These are phyloP conservation scores for Lordiphosa collinella DNA, from an alignment of 1,140 invertebrate genomes.

Conservation along the genomic window DNA sequence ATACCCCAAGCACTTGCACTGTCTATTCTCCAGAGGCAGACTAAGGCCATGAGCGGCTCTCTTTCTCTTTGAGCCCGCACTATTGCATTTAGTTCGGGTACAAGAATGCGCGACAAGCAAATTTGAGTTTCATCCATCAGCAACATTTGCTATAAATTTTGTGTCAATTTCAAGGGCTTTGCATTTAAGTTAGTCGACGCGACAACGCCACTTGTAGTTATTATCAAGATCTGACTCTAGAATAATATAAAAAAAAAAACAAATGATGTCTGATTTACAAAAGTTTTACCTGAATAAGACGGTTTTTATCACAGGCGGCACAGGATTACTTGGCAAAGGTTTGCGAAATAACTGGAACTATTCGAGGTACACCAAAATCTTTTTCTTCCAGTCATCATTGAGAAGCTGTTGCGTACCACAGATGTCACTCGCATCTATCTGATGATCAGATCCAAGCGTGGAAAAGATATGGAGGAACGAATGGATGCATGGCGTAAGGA, in stretches of 20 bases:
- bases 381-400: not conserved
- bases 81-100: too few species aligned
- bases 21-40: too few species aligned
- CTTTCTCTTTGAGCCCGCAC: too few species aligned
- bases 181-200: too few species aligned
- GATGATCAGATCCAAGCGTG: slow-evolving; percentile 2
- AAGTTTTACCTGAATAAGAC: slow-evolving; percentile 1
- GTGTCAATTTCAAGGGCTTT: too few species aligned
- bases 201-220: too few species aligned
- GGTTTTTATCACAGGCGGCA: not conserved
- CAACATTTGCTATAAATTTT: too few species aligned
- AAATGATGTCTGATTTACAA: not conserved
- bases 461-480: not conserved
- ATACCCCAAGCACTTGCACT: too few species aligned
- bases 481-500: not conserved
- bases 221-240: too few species aligned
- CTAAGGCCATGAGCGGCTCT: too few species aligned
- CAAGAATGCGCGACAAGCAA: too few species aligned
- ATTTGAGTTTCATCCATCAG: too few species aligned
- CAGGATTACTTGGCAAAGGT: slow-evolving; percentile 5
- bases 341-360: not conserved
- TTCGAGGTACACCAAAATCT: not conserved
- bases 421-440: not conserved
- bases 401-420: slow-evolving; percentile 6
- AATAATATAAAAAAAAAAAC: not conserved